phyloP scores from a whole-genome alignment of 2,113 vertebrate genomes.

The Collichthys lucidus region DNA sequence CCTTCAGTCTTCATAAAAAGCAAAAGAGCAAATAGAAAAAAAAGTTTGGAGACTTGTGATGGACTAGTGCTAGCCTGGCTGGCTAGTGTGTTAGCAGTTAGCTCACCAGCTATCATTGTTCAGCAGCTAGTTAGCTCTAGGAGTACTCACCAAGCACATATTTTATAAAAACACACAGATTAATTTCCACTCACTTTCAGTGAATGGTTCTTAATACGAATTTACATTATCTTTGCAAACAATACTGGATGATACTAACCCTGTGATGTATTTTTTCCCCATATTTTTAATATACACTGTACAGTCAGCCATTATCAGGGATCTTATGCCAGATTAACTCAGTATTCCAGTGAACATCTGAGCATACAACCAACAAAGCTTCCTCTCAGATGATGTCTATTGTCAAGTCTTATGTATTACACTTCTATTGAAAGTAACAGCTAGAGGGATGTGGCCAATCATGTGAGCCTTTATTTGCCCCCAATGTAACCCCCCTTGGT shows the following conservation, averaged over 20 bases:
- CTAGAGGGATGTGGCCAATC: slow-evolving; percentile 55
- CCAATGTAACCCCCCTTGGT: slow-evolving; percentile 13
- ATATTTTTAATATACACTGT: background rate
- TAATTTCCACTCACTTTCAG: background rate
- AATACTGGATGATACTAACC: background rate
- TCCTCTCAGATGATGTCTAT: slow-evolving; percentile 27
- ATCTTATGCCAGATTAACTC: slow-evolving; percentile 1
- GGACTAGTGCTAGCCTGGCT: no score
- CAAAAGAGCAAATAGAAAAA: no score
- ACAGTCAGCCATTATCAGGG: slow-evolving; percentile 2
- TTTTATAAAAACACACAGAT: background rate
- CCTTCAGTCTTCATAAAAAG: no score
- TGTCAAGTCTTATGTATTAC: slow-evolving; percentile 56
- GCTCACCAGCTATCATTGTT: background rate
- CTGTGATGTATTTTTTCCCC: background rate
- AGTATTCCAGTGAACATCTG: slow-evolving; percentile 15
- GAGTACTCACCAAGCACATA: background rate
- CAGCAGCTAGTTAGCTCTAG: background rate
- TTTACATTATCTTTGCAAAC: background rate
- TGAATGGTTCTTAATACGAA: background rate
- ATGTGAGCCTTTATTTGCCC: slow-evolving; percentile 60
- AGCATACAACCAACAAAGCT: slow-evolving; percentile 83
- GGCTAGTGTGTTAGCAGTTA: background rate
- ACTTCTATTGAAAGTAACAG: slow-evolving; percentile 78
- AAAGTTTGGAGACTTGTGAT: no score